phyloP scores from a whole-genome alignment of 1,140 invertebrate species.

The Trichoplusia ni region DNA sequence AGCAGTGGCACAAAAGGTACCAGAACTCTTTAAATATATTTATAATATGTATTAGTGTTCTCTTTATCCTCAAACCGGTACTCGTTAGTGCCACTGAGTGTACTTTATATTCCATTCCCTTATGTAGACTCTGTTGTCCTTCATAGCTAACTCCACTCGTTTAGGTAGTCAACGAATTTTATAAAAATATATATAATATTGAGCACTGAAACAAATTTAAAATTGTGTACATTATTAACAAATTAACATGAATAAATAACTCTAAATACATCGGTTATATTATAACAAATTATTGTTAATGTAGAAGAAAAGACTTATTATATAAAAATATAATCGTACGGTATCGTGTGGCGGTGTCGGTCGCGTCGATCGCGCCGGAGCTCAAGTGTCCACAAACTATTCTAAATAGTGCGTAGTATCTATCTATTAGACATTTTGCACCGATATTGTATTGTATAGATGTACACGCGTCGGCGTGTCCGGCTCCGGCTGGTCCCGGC shows the following conservation, averaged over 20 bases:
- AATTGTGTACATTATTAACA: conserved; percentile 66
- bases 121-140: conserved; percentile 66
- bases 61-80: background rate
- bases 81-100: conserved; percentile 38
- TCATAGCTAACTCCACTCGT: conserved; percentile 66
- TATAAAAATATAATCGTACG: conserved; percentile 52
- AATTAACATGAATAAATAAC: conserved; percentile 41
- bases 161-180: conserved; percentile 81
- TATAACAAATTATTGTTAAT: conserved; percentile 72
- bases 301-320: conserved; percentile 72
- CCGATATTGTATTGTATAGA: conserved; percentile 62
- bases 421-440: conserved; percentile 79
- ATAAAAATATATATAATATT: conserved; percentile 64
- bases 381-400: conserved; percentile 70
- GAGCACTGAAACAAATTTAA: conserved; percentile 75
- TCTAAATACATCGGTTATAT: conserved; percentile 61
- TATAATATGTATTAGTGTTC: background rate
- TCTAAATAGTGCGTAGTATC: conserved; percentile 73
- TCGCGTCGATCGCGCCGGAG: conserved; percentile 33
- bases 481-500: conserved; percentile 22
- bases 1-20: background rate
- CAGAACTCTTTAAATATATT: background rate
- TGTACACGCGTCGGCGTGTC: conserved; percentile 46
- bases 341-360: conserved; percentile 40
- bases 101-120: conserved; percentile 69